Conservation (phyloP, 2,113 vertebrate genomes). For the Tapirus terrestris region DNA sequence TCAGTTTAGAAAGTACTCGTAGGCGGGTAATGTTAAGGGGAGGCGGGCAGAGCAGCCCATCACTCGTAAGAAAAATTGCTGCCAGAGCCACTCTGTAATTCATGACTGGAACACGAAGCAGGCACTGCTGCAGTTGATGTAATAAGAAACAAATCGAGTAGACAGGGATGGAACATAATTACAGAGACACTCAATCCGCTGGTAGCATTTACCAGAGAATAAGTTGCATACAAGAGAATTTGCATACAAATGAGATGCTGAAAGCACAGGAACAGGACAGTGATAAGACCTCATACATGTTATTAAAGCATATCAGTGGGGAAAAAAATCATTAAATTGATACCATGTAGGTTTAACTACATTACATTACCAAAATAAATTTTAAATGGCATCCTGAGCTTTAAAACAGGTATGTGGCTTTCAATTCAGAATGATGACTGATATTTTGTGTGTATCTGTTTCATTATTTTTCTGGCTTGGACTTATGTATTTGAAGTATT, state of each 20-base stretch:
- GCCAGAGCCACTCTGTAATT: slow-evolving; percentile 65
- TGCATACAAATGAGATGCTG: slow-evolving; percentile 88
- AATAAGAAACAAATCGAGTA: slow-evolving; percentile 83
- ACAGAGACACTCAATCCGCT: slow-evolving; percentile 72
- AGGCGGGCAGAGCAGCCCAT: slow-evolving; percentile 36
- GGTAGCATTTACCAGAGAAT: slow-evolving; percentile 83
- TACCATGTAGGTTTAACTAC: slow-evolving; percentile 72
- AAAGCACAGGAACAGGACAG: slow-evolving; percentile 83
- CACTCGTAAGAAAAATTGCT: slow-evolving; percentile 63
- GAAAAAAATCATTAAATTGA: slow-evolving; percentile 77
- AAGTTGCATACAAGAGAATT: slow-evolving; percentile 85
- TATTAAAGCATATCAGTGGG: slow-evolving; percentile 82
- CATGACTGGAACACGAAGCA: slow-evolving; percentile 72
- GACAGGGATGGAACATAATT: slow-evolving; percentile 82
- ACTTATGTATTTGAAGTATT: not conserved
- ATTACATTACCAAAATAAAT: slow-evolving; percentile 61
- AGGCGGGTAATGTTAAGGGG: not conserved
- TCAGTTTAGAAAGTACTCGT: slow-evolving; percentile 42
- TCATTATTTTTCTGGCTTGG: not conserved
- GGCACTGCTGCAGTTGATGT: slow-evolving; percentile 62
- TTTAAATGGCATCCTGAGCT: slow-evolving; percentile 35
- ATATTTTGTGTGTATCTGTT: not conserved
- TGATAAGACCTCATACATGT: slow-evolving; percentile 84
- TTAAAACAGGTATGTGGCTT: not conserved
- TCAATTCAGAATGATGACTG: not conserved